Evolutionary conservation across 2,888 invertebrate species (phyloP).

Genomic region (Drosophila nigricruria): DNA sequence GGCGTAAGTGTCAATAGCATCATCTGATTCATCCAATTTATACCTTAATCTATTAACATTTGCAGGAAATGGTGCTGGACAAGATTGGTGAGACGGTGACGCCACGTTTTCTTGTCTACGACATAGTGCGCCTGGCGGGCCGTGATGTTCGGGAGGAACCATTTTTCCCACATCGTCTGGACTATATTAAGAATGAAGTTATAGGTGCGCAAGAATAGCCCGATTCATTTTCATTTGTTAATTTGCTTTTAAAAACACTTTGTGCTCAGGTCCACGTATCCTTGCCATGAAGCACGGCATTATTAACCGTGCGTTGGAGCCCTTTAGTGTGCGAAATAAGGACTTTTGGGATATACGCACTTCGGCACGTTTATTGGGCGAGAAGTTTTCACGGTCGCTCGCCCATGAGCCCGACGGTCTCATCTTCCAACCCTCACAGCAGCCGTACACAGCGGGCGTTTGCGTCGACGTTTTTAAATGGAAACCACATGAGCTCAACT

Average conservation of each 20-base stretch:
- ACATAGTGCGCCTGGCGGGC: slow-evolving; percentile 94
- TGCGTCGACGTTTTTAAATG: slow-evolving; percentile 96
- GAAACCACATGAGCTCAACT: slow-evolving; percentile 98
- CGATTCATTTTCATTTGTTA: not conserved
- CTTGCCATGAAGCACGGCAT: slow-evolving; percentile 91
- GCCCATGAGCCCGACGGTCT: slow-evolving; percentile 98
- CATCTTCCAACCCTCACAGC: slow-evolving; percentile 97
- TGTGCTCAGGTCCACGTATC: slow-evolving; percentile 86
- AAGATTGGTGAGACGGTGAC: slow-evolving; percentile 90
- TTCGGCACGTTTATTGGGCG: slow-evolving; percentile 90
- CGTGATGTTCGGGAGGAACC: slow-evolving; percentile 90
- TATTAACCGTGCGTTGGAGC: slow-evolving; percentile 91
- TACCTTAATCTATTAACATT: not conserved
- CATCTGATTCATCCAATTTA: not conserved
- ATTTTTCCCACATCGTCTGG: slow-evolving; percentile 91
- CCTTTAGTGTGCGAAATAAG: slow-evolving; percentile 96
- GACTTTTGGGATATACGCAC: slow-evolving; percentile 95
- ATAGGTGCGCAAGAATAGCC: slow-evolving; percentile 86
- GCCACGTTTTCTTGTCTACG: slow-evolving; percentile 97
- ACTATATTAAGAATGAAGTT: slow-evolving; percentile 91
- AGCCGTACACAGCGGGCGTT: slow-evolving; percentile 93
- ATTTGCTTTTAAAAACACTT: not conserved
- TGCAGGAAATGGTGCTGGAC: slow-evolving; percentile 98
- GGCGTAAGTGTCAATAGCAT: slow-evolving; percentile 89
- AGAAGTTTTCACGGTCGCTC: slow-evolving; percentile 93